Evolutionary conservation across 2,113 vertebrate species (phyloP), one percentile per base, ranked within the genome.

Genomic region (Eleginops maclovinus): DNA sequence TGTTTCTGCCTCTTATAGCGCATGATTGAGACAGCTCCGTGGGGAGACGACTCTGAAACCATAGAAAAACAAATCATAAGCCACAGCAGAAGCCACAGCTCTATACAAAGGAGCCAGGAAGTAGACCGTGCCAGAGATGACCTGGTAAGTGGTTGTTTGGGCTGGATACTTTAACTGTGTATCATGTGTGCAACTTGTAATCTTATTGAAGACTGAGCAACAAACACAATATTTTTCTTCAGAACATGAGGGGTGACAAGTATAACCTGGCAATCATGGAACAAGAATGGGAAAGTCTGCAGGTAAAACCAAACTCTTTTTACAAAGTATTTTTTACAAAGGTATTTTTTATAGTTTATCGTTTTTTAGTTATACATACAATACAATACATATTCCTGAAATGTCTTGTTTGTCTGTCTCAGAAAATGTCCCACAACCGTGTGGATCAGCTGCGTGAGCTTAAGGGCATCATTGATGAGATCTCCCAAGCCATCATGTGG

Each of bases 401-500:
- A 26, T 75, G 46, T 15, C 75, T 67, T 4, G 31, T 49, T 3
- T 51, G 7, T 75, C 17, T 74, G 28, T 26, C 72, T 36, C 79
- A 99, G 98, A 98, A 97, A 97, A 94, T 95, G 2, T 99, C 98
- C 43, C 94, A 94, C 60, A 93, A 87, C 70, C 96, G 97, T 49
- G 83, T 93, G 85, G 88, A 79, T 77, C 97, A 99, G 49, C 95
- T 99, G 75, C 94, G 94, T 0, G 97, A 97, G 2, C 95, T 99
- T 68, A 95, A 97, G 93, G 92, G 67, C 89, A 97, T 99, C 91
- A 97, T 99, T 21, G 94, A 96, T 56, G 97, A 97, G 76, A 96
- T 97, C 9, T 98, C 95, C 82, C 89, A 82, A 2, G 97, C 96
- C 91, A 99, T 99, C 92, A 99, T 99, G 96, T 99, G 98, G 98